These are phyloP conservation scores for Luehdorfia chinensis DNA, from an alignment of 1,140 invertebrate species.

Conservation along the genomic window DNA sequence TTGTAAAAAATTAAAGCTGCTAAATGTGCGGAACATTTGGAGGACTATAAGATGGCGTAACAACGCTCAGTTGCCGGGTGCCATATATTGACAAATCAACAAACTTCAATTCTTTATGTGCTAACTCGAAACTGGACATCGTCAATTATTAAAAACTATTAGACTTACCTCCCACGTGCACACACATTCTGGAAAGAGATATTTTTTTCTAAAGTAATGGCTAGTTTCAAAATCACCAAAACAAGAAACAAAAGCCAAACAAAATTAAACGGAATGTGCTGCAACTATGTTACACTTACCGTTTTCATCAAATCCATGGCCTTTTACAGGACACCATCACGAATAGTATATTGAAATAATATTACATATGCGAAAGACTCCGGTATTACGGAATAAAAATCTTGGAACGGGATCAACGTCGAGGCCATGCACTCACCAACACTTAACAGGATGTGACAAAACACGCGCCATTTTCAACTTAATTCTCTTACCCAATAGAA, in stretches of 20 bases:
- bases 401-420: conserved; percentile 67
- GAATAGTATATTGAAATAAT: conserved; percentile 63
- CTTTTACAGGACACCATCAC: conserved; percentile 76
- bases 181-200: conserved; percentile 77
- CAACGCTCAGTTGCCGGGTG: conserved; percentile 74
- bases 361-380: conserved; percentile 62
- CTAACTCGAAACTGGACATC: conserved; percentile 50
- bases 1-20: conserved; percentile 52
- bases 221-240: conserved; percentile 77
- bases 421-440: conserved; percentile 72
- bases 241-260: conserved; percentile 78
- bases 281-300: conserved; percentile 62
- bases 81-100: conserved; percentile 75
- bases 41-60: conserved; percentile 77
- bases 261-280: conserved; percentile 57
- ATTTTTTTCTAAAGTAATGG: conserved; percentile 77
- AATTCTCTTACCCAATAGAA: conserved; percentile 43
- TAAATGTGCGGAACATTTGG: conserved; percentile 72
- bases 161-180: conserved; percentile 76
- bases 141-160: conserved; percentile 58
- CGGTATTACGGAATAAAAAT: conserved; percentile 58
- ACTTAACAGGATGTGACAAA: conserved; percentile 76
- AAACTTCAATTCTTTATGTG: conserved; percentile 49
- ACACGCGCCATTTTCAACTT: conserved; percentile 68
- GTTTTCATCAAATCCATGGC: conserved; percentile 77